Base-by-base conservation (phyloP, 1,140 invertebrate genomes). In the Drosophila dunni region DNA sequence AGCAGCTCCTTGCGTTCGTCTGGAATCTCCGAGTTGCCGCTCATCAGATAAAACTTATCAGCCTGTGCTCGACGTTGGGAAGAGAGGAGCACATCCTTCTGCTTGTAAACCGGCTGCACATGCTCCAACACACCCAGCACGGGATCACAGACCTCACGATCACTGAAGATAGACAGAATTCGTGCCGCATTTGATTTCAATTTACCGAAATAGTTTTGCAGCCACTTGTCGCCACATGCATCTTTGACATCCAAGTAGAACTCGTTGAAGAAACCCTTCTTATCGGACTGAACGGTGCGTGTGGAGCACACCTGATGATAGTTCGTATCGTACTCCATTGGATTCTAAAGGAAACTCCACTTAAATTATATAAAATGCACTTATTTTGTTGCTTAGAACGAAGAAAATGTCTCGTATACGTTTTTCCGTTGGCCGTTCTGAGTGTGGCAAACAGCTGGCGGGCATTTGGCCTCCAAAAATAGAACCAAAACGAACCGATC, bases 231-330 rank as follows among this genome's bases (percentile, higher is more conserved):
- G 66, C 91, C 56, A 85, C 80, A 74, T 85, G 76, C 50, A 92
- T 94, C 50, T 77, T 93, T 60, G 70, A 91, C 90, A 51, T 91
- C 63, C 92, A 84, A 6, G 73, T 85, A 94, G 68, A 95, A 95
- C 51, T 94, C 93, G 40, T 93, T 89, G 68, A 95, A 95, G 81
- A 95, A 95, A 7, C 94, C 94, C 66, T 94, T 93, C 67, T 92
- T 92, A 33, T 94, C 93, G 7, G 94, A 94, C 73, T 94, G 94
- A 13, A 95, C 84, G 0, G 94, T 95, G 60, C 93, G 94, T 75
- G 93, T 92, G 54, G 94, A 94, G 75, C 94, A 95, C 42, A 94
- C 89, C 33, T 82, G 83, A 15, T 93, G 85, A 69, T 94, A 94
- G 24, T 63, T 76, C 13, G 63, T 61, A 46, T 91, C 90, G 40